Evolutionary conservation across 1,140 invertebrate genomes (phyloP), one percentile per base, ranked within the genome.

Genomic region (Lepidostoma basale): DNA sequence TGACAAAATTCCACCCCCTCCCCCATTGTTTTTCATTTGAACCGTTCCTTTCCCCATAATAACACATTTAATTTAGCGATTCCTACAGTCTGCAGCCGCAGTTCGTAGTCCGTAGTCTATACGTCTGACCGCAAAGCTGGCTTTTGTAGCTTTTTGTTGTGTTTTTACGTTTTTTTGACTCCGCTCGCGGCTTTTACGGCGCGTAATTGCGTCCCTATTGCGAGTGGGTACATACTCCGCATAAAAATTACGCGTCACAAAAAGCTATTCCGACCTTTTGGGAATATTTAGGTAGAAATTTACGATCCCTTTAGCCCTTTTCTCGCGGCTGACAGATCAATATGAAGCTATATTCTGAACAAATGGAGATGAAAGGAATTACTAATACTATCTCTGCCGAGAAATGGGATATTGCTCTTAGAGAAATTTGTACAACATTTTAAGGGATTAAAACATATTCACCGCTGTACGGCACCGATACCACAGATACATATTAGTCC

Each of bases 41-140:
- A 18, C 30, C n/a, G 20, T 36, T 36, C 39, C 18, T 20, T 36
- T 58, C 28, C 2, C 33, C 44, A 62, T 47, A 45, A 62, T 16
- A 62, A 62, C 40, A 45, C 60, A 62, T 47, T 62, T 62, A 45
- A 60, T 60, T 60, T 60, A 25, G 36, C 16, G 58, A n/a, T n/a
- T n/a, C n/a, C n/a, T n/a, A n/a, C n/a, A n/a, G n/a, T n/a, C n/a
- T n/a, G n/a, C n/a, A n/a, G n/a, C n/a, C n/a, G n/a, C n/a, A n/a
- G n/a, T n/a, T n/a, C n/a, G n/a, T n/a, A n/a, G n/a, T n/a, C n/a
- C n/a, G n/a, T n/a, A 42, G 58, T 42, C 58, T 42, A 59, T 59
- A 44, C n/a, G 14, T 62, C 23, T 62, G 42, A 62, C 58, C 44
- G 18, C 60, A 62, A 45, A 44, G 22, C 42, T 23, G 22, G 33